These are phyloP conservation scores for Tanypteryx hageni DNA, from an alignment of 2,888 invertebrate genomes.

Conservation along the genomic window DNA sequence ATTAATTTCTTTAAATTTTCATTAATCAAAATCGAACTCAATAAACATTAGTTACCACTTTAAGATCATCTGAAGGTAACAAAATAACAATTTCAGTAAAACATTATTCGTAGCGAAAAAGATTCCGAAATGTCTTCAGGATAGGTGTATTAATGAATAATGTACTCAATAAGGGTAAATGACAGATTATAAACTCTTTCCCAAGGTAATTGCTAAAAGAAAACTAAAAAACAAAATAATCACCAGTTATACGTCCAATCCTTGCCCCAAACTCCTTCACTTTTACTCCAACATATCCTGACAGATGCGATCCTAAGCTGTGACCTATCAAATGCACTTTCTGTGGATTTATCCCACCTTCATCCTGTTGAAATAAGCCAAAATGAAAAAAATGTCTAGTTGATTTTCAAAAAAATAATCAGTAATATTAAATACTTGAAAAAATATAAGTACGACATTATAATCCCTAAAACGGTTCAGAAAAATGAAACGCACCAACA, in stretches of 20 bases:
- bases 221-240: constrained; percentile 63
- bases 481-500: neutral
- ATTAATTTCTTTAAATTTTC: too few species aligned
- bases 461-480: neutral
- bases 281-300: constrained; percentile 89
- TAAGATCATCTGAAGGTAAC: too few species aligned
- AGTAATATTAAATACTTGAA: neutral
- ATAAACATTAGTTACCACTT: too few species aligned
- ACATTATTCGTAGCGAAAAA: too few species aligned
- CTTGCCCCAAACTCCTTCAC: constrained; percentile 83
- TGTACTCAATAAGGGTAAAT: too few species aligned
- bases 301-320: constrained; percentile 90
- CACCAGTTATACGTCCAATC: constrained; percentile 88
- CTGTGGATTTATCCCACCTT: constrained; percentile 76
- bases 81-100: too few species aligned
- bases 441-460: neutral
- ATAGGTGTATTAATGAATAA: too few species aligned
- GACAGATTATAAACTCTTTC: too few species aligned
- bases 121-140: too few species aligned
- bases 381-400: neutral
- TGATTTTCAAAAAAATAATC: neutral
- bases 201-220: too few species aligned
- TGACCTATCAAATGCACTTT: constrained; percentile 91
- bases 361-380: constrained; percentile 69
- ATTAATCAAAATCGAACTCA: too few species aligned